These are phyloP conservation scores for Sinocyclocheilus grahami DNA, from an alignment of 2,113 vertebrate species.

Conservation along the genomic window DNA sequence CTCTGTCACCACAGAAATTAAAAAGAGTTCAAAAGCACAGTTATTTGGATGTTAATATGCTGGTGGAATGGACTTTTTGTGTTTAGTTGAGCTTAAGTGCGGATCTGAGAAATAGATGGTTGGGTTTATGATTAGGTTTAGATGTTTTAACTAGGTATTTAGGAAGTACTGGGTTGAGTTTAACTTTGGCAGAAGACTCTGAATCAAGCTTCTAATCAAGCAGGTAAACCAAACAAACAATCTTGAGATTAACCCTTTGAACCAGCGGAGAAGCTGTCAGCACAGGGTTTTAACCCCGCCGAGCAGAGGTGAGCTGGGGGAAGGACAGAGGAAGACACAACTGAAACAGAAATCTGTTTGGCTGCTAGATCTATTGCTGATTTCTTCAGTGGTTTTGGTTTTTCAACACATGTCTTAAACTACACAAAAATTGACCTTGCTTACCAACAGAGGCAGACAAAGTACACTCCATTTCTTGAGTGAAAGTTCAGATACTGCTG, in stretches of 20 bases:
- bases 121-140: slow-evolving; percentile 30
- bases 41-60: neutral
- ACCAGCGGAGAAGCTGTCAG: slow-evolving; percentile 43
- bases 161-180: slow-evolving; percentile 21
- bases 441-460: too few relatives aligned
- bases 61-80: neutral
- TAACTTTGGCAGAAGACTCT: neutral
- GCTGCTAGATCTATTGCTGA: neutral
- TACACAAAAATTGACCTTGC: neutral
- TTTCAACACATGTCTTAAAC: neutral
- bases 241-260: slow-evolving; percentile 59
- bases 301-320: slow-evolving; percentile 25
- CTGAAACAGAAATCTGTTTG: neutral
- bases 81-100: slow-evolving; percentile 6
- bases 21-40: neutral
- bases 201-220: too few relatives aligned
- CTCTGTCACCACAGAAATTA: neutral
- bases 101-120: slow-evolving; percentile 16
- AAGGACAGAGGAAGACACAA: neutral
- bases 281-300: slow-evolving; percentile 25
- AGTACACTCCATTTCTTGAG: too few relatives aligned
- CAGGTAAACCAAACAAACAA: slow-evolving; percentile 66
- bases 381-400: neutral
- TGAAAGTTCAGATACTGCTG: too few relatives aligned
- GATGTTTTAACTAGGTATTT: slow-evolving; percentile 5